phyloP scores from a whole-genome alignment of 2,113 vertebrate genomes.

The Laticauda colubrina region DNA sequence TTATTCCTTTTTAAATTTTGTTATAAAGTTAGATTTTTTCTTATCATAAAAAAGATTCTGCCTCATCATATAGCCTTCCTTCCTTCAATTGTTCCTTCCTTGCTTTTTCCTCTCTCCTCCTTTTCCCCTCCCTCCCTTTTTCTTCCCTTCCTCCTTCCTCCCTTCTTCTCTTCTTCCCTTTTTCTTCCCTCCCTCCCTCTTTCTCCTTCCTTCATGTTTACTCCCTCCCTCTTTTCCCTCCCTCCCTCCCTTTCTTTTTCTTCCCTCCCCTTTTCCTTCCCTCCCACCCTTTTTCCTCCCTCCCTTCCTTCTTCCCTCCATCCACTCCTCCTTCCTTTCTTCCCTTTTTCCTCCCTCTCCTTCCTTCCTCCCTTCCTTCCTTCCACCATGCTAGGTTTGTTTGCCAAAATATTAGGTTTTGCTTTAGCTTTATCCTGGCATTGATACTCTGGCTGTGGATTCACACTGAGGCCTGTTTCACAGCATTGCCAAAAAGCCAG shows the following conservation, averaged over 20 bases:
- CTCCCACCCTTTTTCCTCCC: background rate
- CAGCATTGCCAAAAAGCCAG: constrained; percentile 26
- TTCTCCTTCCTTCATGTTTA: no score
- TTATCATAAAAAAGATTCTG: constrained; percentile 18
- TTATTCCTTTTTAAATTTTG: constrained; percentile 71
- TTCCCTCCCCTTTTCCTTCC: no score
- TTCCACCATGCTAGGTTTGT: constrained; percentile 23
- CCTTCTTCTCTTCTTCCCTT: constrained; percentile 22
- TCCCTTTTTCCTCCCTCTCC: background rate
- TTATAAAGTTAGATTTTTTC: constrained; percentile 62
- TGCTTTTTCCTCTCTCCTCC: background rate
- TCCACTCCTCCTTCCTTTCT: background rate
- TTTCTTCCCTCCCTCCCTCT: no score
- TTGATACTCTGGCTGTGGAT: no score
- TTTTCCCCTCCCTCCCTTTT: background rate
- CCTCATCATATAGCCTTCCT: constrained; percentile 3
- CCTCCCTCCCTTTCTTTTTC: no score
- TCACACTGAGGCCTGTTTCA: background rate
- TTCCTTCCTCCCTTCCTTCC: constrained; percentile 28
- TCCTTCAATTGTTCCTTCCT: background rate
- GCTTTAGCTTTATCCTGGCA: background rate
- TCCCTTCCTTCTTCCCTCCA: no score
- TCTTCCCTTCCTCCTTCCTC: background rate
- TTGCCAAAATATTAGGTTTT: constrained; percentile 53
- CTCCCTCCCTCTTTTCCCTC: no score